Evolutionary conservation across 2,797 vertebrate genomes (phyloP), one percentile per base, ranked within the genome.

Genomic region (Protonibea diacanthus): DNA sequence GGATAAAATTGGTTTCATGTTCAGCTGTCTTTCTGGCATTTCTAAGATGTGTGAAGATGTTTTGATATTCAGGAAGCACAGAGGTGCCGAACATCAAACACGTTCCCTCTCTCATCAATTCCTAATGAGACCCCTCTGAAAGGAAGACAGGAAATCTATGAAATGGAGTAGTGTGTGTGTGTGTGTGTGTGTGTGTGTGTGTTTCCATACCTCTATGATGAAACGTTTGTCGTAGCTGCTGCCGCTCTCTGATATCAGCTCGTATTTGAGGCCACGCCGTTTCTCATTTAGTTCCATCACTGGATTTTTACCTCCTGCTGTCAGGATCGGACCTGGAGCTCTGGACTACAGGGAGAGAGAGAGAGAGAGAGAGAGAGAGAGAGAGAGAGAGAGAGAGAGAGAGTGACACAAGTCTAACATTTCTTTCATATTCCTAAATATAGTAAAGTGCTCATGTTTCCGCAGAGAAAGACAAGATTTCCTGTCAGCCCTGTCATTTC

Each of bases 221-320:
- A 98, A 98, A 71, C 97, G 96, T 77, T 97, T 97, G 88, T 98
- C 97, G 1, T 97, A 97, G 92, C 96, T 97, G 86, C 96, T 96
- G 3, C 97, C 97, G 0, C 96, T 97, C 90, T 98, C 97, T 0
- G 97, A 97, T 77, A 97, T 96, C 80, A 98, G 95, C 90, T 98
- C 96, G 0, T 98, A 98, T 62, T 98, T 98, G 78, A 98, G 95
- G 63, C 97, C 97, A 70, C 97, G 94, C 57, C 97, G 95, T 85
- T 98, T 98, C 83, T 98, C 97, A 60, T 98, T 98, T 71, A 98
- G 95, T 91, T 98, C 97, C 97, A 98, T 98, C 81, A 98, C 97
- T 0, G 97, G 97, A 88, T 98, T 98, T 90, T 98, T 98, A 52
- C 97, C 97, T 67, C 97, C 97, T 4, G 96, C 96, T 25, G 97